Conservation (phyloP, 2,888 invertebrate species). For the Chloroclystis v-ata region DNA sequence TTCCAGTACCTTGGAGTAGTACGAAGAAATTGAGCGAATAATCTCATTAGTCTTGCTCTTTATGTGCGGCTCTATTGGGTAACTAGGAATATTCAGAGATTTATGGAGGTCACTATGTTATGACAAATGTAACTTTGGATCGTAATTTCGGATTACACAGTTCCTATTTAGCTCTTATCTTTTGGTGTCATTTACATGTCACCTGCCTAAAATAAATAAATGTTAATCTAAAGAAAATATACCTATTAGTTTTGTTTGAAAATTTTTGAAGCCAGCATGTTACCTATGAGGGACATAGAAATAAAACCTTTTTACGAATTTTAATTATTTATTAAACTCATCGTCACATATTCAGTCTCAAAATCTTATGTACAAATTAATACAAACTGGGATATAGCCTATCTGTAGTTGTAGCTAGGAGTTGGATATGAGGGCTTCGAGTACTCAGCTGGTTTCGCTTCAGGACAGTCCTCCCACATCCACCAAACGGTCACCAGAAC, state of each 20-base stretch:
- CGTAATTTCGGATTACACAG: neutral
- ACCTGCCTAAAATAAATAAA: too few species aligned
- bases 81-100: slow-evolving; percentile 4
- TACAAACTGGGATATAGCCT: slow-evolving; percentile 39
- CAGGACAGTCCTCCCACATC: slow-evolving; percentile 70
- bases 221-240: too few species aligned
- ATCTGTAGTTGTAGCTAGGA: slow-evolving; percentile 44
- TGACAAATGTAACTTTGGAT: slow-evolving; percentile 1
- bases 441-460: slow-evolving; percentile 26
- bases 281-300: too few species aligned
- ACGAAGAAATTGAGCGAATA: slow-evolving; percentile 28
- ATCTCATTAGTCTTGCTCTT: slow-evolving; percentile 41
- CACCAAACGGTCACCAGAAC: slow-evolving; percentile 68
- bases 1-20: slow-evolving; percentile 9
- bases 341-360: slow-evolving; percentile 27
- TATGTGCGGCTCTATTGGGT: slow-evolving; percentile 21
- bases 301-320: neutral
- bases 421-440: slow-evolving; percentile 37
- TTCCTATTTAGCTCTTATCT: too few species aligned
- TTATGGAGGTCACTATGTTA: slow-evolving; percentile 4
- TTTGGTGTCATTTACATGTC: too few species aligned
- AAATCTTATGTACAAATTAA: slow-evolving; percentile 24
- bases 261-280: too few species aligned
- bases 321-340: slow-evolving; percentile 21
- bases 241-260: too few species aligned